Percentiles rank a stretch among this genome's conserved stretches.
phyloP scores from a whole-genome alignment of 1,140 invertebrate genomes.

The Apis dorsata region DNA sequence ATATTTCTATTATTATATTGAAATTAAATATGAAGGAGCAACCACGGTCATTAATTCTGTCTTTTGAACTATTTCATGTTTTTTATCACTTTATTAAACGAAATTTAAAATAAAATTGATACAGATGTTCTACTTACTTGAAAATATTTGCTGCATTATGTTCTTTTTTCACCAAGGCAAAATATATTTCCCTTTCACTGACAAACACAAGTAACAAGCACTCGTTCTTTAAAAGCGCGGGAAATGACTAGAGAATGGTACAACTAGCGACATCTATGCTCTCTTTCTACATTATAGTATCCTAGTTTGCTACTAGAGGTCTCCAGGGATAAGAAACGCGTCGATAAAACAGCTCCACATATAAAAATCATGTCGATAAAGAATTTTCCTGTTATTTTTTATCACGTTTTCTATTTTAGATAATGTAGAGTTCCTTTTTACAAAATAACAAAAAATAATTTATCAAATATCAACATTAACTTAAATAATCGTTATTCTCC shows the following conservation, averaged over 20 bases:
- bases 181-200: conserved; percentile 20
- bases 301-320: neutral
- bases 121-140: conserved; percentile 10
- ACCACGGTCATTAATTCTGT: neutral
- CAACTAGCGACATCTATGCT: conserved; percentile 31
- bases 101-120: neutral
- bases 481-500: too few relatives aligned
- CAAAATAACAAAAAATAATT: neutral
- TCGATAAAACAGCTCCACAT: conserved; percentile 22
- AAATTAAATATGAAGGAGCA: neutral
- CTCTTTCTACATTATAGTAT: too few relatives aligned
- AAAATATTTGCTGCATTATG: conserved; percentile 11
- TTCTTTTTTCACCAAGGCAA: conserved; percentile 1
- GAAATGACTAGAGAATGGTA: neutral
- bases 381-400: conserved; percentile 35
- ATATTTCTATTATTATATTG: neutral
- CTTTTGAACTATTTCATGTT: neutral
- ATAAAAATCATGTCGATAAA: conserved; percentile 37
- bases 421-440: neutral
- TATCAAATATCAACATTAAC: neutral
- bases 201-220: neutral
- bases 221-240: neutral
- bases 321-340: neutral
- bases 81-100: neutral
- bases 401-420: neutral